Conservation (phyloP, 2,797 vertebrate genomes). For the Micropoecilia bifurca region DNA sequence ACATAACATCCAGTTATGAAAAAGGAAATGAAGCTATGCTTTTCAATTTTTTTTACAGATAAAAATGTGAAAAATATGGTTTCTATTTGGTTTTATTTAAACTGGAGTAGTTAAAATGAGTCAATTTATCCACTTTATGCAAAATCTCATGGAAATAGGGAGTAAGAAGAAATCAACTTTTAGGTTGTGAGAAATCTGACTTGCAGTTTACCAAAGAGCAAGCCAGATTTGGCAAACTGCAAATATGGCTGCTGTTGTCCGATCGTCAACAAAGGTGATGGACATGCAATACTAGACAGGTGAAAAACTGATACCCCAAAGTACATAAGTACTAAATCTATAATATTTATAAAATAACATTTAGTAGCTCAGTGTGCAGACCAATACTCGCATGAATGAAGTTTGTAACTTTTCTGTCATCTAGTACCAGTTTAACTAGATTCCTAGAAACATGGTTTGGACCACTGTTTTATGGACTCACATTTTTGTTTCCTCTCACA, state of each 20-base stretch:
- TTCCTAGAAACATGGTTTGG: neutral
- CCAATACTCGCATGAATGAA: neutral
- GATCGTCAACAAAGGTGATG: neutral
- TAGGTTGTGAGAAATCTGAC: neutral
- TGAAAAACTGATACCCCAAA: neutral
- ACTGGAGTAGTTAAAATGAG: neutral
- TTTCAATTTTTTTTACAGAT: neutral
- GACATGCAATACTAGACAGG: neutral
- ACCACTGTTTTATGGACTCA: neutral
- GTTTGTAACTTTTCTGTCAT: neutral
- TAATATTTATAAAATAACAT: neutral
- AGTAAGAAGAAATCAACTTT: neutral
- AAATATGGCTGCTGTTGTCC: neutral
- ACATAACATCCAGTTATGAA: neutral
- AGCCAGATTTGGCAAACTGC: neutral
- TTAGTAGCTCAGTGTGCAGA: neutral
- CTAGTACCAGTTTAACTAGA: neutral
- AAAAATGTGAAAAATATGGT: neutral
- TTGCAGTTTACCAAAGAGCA: neutral
- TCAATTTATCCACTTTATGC: neutral
- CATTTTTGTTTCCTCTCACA: neutral
- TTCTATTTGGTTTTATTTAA: neutral
- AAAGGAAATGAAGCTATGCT: neutral
- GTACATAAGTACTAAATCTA: neutral
- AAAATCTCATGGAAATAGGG: neutral